Conservation (phyloP, 2,113 vertebrate species). For the Zosterops lateralis region DNA sequence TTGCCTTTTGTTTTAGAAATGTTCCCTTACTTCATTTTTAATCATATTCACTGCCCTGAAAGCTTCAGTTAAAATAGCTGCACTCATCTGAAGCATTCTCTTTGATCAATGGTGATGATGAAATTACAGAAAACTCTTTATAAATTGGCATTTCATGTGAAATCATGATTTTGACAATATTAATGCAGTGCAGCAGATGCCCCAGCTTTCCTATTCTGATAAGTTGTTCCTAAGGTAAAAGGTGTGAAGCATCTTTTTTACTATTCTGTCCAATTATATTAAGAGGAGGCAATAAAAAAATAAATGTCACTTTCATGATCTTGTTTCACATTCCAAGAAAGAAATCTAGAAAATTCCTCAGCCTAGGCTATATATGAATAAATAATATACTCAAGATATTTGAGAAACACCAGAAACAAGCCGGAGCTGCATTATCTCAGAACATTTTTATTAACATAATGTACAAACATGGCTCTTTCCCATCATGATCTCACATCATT, state of each 20-base stretch:
- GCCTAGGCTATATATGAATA: not conserved
- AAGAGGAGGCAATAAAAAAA: not conserved
- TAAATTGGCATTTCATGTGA: not conserved
- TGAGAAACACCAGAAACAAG: constrained; percentile 7
- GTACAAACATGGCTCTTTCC: constrained; percentile 14
- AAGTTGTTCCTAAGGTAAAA: not conserved
- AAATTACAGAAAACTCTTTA: not conserved
- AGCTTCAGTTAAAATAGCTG: not conserved
- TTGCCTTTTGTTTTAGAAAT: not conserved
- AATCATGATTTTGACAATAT: not conserved
- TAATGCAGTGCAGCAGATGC: not conserved
- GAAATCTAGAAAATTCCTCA: not conserved
- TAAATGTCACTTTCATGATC: not conserved
- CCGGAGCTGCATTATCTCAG: constrained; percentile 18
- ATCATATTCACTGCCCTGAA: not conserved
- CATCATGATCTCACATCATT: constrained; percentile 7
- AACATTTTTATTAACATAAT: constrained; percentile 46
- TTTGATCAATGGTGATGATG: not conserved
- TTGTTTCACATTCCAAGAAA: not conserved
- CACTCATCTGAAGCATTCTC: not conserved
- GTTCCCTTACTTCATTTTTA: not conserved
- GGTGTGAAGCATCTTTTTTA: not conserved
- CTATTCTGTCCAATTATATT: not conserved
- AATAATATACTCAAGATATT: not conserved
- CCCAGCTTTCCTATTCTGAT: not conserved